Evolutionary conservation across 2,888 invertebrate genomes (phyloP).

Genomic region (Drosophila incognita): DNA sequence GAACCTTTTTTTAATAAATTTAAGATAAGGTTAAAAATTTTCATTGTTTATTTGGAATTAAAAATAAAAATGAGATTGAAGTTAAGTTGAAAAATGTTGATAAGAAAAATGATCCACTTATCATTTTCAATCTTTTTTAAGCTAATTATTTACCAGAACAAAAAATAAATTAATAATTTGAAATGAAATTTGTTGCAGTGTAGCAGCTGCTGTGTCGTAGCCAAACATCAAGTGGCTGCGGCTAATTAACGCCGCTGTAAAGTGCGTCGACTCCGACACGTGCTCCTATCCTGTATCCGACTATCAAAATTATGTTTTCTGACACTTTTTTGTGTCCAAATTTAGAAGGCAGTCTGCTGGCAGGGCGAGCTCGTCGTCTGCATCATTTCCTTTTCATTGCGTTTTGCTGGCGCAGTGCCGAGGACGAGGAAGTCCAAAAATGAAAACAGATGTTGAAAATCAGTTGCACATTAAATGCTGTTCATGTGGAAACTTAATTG

Average conservation of each 20-base stretch:
- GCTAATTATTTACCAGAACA: neutral
- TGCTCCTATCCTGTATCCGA: slow-evolving; percentile 47
- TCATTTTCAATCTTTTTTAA: neutral
- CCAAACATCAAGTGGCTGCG: slow-evolving; percentile 71
- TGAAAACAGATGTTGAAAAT: slow-evolving; percentile 84
- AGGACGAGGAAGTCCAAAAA: slow-evolving; percentile 70
- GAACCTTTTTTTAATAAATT: fast-evolving
- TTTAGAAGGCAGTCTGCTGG: slow-evolving; percentile 54
- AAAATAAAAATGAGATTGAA: neutral
- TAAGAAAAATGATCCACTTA: neutral
- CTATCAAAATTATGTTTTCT: slow-evolving; percentile 66
- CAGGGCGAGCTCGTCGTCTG: slow-evolving; percentile 57
- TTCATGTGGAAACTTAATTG: slow-evolving; percentile 83
- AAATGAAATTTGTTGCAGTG: neutral
- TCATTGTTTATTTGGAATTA: neutral
- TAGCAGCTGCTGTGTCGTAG: slow-evolving; percentile 42
- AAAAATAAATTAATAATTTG: neutral
- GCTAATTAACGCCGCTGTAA: slow-evolving; percentile 80
- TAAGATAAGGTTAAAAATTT: neutral
- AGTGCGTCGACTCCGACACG: slow-evolving; percentile 55
- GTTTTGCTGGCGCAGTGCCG: slow-evolving; percentile 28
- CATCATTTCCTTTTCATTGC: slow-evolving; percentile 73
- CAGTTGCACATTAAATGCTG: slow-evolving; percentile 83
- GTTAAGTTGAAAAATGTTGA: neutral
- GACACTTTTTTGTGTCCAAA: slow-evolving; percentile 72